Evolutionary conservation across 2,113 vertebrate genomes (phyloP).

Genomic region (Alethe diademata): DNA sequence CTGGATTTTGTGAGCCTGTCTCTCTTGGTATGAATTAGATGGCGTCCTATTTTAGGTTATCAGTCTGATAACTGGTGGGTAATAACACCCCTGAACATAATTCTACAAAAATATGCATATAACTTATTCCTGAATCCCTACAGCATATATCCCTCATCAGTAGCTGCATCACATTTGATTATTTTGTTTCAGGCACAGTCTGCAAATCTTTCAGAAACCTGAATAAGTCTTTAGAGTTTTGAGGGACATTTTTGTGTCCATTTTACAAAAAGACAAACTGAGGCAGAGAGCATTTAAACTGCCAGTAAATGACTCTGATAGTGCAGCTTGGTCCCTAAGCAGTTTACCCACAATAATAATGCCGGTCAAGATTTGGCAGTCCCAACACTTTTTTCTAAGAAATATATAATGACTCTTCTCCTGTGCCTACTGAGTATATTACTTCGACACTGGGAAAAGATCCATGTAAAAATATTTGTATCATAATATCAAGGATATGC

Average conservation of each 20-base stretch:
- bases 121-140: neutral
- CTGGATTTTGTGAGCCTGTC: neutral
- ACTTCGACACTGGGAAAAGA: slow-evolving; percentile 25
- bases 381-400: slow-evolving; percentile 31
- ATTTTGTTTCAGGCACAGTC: neutral
- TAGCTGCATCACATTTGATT: neutral
- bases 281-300: slow-evolving; percentile 21
- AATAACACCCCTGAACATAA: neutral
- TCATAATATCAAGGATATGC: neutral
- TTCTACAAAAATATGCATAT: neutral
- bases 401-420: slow-evolving; percentile 8
- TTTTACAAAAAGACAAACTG: slow-evolving; percentile 8
- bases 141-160: neutral
- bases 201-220: neutral
- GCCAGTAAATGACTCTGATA: slow-evolving; percentile 48
- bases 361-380: slow-evolving; percentile 50
- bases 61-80: neutral
- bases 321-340: slow-evolving; percentile 5
- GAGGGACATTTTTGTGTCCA: neutral
- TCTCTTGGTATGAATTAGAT: neutral
- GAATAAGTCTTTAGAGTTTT: neutral
- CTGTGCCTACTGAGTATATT: neutral
- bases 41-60: neutral
- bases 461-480: neutral
- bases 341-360: slow-evolving; percentile 39